Conservation (phyloP, 1,140 invertebrate genomes). For the Habropoda laboriosa region DNA sequence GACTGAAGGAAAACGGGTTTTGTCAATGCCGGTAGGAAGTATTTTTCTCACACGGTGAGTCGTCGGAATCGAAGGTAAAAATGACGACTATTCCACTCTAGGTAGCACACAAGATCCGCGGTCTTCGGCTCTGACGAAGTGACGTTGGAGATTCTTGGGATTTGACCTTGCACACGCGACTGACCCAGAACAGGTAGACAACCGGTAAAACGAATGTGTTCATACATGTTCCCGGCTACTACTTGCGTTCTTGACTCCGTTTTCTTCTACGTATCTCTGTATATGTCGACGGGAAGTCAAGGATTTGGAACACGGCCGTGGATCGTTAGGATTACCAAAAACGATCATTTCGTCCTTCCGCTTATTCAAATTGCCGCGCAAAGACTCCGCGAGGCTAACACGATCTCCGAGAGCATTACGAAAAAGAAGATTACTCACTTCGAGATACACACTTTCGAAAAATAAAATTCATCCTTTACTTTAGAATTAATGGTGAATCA, state of each 20-base stretch:
- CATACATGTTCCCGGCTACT: background rate
- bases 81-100: background rate
- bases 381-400: background rate
- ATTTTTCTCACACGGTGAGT: background rate
- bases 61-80: conserved; percentile 17
- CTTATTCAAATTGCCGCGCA: conserved; percentile 25
- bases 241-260: conserved; percentile 68
- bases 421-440: background rate
- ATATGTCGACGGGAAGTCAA: conserved; percentile 53
- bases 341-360: conserved; percentile 50
- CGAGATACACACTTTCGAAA: background rate
- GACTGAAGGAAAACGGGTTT: background rate
- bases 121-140: conserved; percentile 36
- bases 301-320: conserved; percentile 69
- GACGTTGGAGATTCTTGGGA: conserved; percentile 60
- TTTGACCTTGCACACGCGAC: conserved; percentile 64
- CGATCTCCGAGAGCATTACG: background rate
- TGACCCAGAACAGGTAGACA: conserved; percentile 67
- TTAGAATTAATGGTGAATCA: no score
- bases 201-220: conserved; percentile 48
- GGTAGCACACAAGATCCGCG: conserved; percentile 8
- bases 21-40: background rate
- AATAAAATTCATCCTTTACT: background rate
- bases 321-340: conserved; percentile 51
- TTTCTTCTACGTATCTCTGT: conserved; percentile 41